These are phyloP conservation scores for Aphis craccivora DNA, from an alignment of 1,140 invertebrate species.

Conservation along the genomic window DNA sequence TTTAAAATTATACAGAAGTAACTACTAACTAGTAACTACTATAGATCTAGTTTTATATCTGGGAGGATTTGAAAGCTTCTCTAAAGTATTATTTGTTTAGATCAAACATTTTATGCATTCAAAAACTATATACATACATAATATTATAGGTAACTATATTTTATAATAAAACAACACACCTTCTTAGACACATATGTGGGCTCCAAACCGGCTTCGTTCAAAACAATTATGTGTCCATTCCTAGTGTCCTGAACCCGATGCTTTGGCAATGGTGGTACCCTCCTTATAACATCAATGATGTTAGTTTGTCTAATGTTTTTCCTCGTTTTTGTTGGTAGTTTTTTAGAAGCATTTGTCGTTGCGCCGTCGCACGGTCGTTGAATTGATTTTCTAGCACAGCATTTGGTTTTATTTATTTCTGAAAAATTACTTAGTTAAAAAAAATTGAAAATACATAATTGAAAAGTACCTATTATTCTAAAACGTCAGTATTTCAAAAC, in stretches of 20 bases:
- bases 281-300: background rate
- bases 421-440: background rate
- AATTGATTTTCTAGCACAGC: slow-evolving; percentile 7
- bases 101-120: background rate
- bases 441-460: too few species aligned
- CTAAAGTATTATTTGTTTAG: background rate
- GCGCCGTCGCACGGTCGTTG: background rate
- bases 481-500: too few species aligned
- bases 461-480: too few species aligned
- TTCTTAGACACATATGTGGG: slow-evolving; percentile 59
- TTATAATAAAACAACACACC: slow-evolving; percentile 34
- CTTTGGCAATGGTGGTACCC: background rate
- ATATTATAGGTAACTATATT: background rate
- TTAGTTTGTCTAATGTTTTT: background rate
- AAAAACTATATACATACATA: background rate
- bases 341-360: background rate
- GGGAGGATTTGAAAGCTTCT: background rate
- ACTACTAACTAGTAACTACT: background rate
- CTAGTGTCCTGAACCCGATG: slow-evolving; percentile 56
- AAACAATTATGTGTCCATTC: slow-evolving; percentile 37
- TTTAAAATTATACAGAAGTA: background rate
- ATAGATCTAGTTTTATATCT: background rate
- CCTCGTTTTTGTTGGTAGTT: background rate
- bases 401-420: slow-evolving; percentile 46
- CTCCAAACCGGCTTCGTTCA: slow-evolving; percentile 58